Base-by-base conservation (phyloP, 2,797 vertebrate genomes). In the Amblyopsis hoosieri region DNA sequence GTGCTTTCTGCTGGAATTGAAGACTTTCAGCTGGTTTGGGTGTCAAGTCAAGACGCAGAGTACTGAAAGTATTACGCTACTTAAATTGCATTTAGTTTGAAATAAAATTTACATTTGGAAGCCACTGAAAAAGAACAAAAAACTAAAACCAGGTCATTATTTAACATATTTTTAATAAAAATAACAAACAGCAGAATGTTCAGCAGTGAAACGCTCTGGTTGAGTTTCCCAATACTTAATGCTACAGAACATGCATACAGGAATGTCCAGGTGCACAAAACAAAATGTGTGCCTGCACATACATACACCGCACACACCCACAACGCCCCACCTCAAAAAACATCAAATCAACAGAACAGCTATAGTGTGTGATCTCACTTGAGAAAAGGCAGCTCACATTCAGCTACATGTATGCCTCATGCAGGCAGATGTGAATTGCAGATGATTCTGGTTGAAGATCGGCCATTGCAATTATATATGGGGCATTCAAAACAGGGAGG, bases 351-450 rank as follows among this genome's bases (percentile, higher is more conserved):
- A 23, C 19, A 3, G 55, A 29, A 48, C 59, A 55, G 58, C 50
- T 46, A 60, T 45, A 68, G 64, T 78, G 54, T 72, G 67, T 76
- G 82, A 83, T 79, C 76, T 45, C 75, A 3, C 33, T 37, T 37
- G 33, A 37, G 7, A 37, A 59, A 67, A 56, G 66, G 73, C 62
- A 42, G 74, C 60, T 74, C 55, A 48, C 66, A 57, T 29, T 62
- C 66, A 76, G 63, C 62, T 75, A 37, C 61, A 23, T 23, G 19
- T 23, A 23, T 23, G 66, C 53, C 69, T 75, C 72, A 82, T 80
- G 69, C 78, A 74, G 62, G 70, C 45, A 7, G 33, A 37, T 52
- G 71, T 79, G 77, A 81, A 70, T 63, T 66, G 17, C 57, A 77
- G 66, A 71, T 60, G 62, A 72, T 68, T 48, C 53, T 37, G 57